A percentile compares a stretch with the other conserved stretches of the same genome.
Evolutionary conservation across 1,140 invertebrate species (phyloP).

Genomic region (Homarus americanus): DNA sequence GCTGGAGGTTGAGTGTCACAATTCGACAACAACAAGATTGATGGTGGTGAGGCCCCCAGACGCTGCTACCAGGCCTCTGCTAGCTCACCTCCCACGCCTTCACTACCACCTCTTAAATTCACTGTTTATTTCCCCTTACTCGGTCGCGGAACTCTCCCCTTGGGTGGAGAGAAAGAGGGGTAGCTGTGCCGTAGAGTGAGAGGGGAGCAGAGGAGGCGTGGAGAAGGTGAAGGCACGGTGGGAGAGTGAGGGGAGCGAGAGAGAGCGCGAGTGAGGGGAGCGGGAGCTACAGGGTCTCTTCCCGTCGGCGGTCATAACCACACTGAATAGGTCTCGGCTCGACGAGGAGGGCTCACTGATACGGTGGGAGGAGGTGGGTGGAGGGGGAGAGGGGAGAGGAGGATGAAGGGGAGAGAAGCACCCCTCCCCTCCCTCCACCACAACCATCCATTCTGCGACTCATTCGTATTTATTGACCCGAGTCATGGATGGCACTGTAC

Average conservation of each 20-base stretch:
- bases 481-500: conserved; percentile 44
- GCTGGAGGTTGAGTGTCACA: neutral
- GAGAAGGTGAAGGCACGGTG: conserved; percentile 1
- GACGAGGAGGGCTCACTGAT: neutral
- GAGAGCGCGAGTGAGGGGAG: conserved; percentile 25
- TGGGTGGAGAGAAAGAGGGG: neutral
- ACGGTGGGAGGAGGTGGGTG: neutral
- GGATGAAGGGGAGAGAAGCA: neutral
- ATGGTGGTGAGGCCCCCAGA: neutral
- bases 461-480: conserved; percentile 49
- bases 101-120: neutral
- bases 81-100: neutral
- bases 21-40: neutral
- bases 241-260: conserved; percentile 15
- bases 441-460: conserved; percentile 42
- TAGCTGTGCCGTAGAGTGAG: neutral
- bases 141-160: neutral
- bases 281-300: neutral
- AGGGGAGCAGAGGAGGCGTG: neutral
- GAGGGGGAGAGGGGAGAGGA: neutral
- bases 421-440: neutral
- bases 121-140: neutral
- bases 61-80: neutral
- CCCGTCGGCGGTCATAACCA: conserved; percentile 8
- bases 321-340: neutral